These are phyloP conservation scores for Microctenopoma stevenorrisi DNA, from an alignment of 2,797 vertebrate species.

Conservation along the genomic window DNA sequence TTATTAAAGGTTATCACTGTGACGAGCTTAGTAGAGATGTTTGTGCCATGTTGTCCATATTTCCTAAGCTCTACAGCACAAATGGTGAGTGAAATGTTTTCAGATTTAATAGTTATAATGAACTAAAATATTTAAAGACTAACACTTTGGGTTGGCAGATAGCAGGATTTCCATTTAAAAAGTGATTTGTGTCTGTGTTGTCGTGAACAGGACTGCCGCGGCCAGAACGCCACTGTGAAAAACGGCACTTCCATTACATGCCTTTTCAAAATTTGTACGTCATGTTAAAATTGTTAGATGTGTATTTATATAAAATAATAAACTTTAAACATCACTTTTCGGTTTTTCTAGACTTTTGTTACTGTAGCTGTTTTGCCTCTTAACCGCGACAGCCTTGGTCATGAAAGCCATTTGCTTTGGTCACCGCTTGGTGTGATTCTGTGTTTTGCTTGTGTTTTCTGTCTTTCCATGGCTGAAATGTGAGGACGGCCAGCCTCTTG, in stretches of 20 bases:
- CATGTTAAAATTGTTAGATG: not conserved
- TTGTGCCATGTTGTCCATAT: not conserved
- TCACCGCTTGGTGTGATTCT: conserved; percentile 53
- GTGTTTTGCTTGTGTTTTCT: conserved; percentile 58
- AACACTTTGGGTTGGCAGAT: conserved; percentile 3
- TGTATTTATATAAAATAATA: not conserved
- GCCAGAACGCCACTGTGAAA: conserved; percentile 9
- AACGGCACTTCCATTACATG: not conserved
- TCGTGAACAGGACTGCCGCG: conserved; percentile 37
- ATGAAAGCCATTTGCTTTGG: conserved; percentile 57
- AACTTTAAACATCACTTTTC: not conserved
- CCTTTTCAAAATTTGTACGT: not conserved
- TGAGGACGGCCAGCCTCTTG: conserved; percentile 26
- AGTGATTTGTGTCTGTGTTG: conserved; percentile 31
- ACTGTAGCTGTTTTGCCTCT: conserved; percentile 8
- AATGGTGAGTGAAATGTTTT: conserved; percentile 13
- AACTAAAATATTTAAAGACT: conserved; percentile 5
- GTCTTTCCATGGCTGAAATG: conserved; percentile 52
- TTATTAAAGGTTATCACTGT: not conserved
- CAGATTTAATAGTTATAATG: not conserved
- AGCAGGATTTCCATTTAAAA: conserved; percentile 23
- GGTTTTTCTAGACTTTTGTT: not conserved
- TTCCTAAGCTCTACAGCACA: not conserved
- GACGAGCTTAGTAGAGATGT: not conserved
- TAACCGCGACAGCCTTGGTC: conserved; percentile 37